Conservation (phyloP, 2,888 invertebrate species). For the Brachypterus glaber region DNA sequence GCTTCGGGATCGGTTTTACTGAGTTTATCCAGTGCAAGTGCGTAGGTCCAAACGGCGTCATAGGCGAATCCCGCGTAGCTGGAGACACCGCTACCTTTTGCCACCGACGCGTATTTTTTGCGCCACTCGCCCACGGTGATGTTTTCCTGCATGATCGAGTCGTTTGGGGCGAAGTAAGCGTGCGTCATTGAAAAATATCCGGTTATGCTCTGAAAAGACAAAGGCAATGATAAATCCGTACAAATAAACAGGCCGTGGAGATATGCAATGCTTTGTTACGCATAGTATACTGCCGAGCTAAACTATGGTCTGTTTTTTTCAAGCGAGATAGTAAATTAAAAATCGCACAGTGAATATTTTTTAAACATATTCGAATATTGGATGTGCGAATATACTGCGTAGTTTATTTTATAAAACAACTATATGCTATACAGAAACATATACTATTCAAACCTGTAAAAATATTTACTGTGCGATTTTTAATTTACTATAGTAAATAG, state of each 20-base stretch:
- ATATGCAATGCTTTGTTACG: background rate
- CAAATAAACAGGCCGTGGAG: too few species aligned
- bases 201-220: conserved; percentile 49
- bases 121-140: conserved; percentile 57
- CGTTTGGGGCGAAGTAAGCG: conserved; percentile 54
- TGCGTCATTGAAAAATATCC: conserved; percentile 64
- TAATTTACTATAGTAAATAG: background rate
- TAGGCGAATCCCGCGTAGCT: conserved; percentile 69
- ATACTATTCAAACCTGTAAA: too few species aligned
- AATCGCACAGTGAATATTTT: too few species aligned
- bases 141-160: conserved; percentile 53
- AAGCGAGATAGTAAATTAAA: too few species aligned
- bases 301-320: too few species aligned
- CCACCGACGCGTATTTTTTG: too few species aligned
- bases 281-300: background rate
- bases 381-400: too few species aligned
- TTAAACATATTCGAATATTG: too few species aligned
- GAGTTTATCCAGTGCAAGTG: conserved; percentile 57
- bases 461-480: too few species aligned
- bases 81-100: too few species aligned
- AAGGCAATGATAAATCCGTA: background rate
- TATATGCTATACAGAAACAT: too few species aligned
- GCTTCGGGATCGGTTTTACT: conserved; percentile 51
- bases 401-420: too few species aligned
- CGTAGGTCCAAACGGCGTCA: conserved; percentile 76